Conservation (phyloP, 2,797 vertebrate genomes). For the Bucorvus abyssinicus region DNA sequence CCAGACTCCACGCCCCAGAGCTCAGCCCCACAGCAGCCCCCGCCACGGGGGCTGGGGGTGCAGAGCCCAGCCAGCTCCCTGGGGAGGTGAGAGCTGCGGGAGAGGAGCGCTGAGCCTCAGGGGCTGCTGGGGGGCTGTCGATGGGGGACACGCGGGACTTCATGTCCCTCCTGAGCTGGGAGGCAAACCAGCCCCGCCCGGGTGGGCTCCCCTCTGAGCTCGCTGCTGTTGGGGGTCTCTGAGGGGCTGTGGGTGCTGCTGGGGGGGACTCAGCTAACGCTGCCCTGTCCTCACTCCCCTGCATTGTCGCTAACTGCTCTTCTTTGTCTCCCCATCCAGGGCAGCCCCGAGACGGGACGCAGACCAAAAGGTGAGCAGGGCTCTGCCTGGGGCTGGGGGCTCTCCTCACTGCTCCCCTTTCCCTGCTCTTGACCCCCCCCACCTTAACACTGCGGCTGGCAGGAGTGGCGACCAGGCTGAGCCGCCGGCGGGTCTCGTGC, state of each 20-base stretch:
- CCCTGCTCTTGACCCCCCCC: background rate
- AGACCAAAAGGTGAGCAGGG: constrained; percentile 50
- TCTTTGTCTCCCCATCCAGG: background rate
- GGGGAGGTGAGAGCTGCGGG: background rate
- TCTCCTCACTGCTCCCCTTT: background rate
- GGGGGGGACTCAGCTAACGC: background rate
- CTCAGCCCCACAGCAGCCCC: background rate
- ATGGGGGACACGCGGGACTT: background rate
- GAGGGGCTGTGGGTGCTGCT: background rate
- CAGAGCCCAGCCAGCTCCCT: background rate
- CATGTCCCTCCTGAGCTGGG: background rate
- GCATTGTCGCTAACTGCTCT: rapidly evolving
- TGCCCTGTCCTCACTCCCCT: rapidly evolving
- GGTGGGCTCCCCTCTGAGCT: background rate
- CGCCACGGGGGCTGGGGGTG: rapidly evolving
- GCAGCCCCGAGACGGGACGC: background rate
- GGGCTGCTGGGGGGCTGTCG: rapidly evolving
- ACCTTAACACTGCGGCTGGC: rapidly evolving
- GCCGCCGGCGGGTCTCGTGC: constrained; percentile 91
- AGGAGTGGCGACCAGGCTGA: constrained; percentile 78
- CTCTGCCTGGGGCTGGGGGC: rapidly evolving
- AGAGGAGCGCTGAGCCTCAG: rapidly evolving
- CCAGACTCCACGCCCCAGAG: background rate
- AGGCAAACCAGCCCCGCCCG: background rate
- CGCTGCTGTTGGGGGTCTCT: background rate